Evolutionary conservation across 53 echinoderm and acorn worm genomes (phyloP).

Genomic region (Echinometra lucunter): DNA sequence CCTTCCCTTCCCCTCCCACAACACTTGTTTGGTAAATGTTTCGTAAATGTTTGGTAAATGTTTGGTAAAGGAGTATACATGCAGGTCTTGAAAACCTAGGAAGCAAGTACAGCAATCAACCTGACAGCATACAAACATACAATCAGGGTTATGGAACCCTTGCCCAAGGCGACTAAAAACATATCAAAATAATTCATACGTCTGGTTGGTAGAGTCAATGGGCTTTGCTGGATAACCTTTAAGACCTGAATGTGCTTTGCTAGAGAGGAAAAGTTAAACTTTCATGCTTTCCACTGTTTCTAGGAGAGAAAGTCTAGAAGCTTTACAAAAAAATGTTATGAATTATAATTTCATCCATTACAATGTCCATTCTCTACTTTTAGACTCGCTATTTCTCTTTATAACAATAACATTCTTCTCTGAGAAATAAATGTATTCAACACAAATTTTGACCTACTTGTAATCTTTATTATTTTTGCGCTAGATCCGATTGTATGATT

Average conservation of each 20-base stretch:
- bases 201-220: background rate
- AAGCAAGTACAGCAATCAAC: background rate
- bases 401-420: background rate
- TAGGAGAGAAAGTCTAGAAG: background rate
- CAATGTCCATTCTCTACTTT: background rate
- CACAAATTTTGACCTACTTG: too few relatives aligned
- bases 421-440: background rate
- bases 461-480: too few relatives aligned
- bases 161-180: slow-evolving; percentile 13
- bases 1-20: too few relatives aligned
- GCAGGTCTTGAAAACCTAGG: background rate
- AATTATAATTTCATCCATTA: background rate
- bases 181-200: slow-evolving; percentile 52
- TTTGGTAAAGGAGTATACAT: background rate
- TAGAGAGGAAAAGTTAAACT: background rate
- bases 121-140: background rate
- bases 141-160: slow-evolving; percentile 26
- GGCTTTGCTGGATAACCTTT: background rate
- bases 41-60: too few relatives aligned
- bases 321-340: background rate
- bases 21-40: too few relatives aligned
- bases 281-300: background rate
- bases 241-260: background rate
- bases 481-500: too few relatives aligned
- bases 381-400: background rate